Evolutionary conservation across 2,888 invertebrate species (phyloP), one percentile per base, ranked within the genome.

Genomic region (Microctonus aethiopoides): DNA sequence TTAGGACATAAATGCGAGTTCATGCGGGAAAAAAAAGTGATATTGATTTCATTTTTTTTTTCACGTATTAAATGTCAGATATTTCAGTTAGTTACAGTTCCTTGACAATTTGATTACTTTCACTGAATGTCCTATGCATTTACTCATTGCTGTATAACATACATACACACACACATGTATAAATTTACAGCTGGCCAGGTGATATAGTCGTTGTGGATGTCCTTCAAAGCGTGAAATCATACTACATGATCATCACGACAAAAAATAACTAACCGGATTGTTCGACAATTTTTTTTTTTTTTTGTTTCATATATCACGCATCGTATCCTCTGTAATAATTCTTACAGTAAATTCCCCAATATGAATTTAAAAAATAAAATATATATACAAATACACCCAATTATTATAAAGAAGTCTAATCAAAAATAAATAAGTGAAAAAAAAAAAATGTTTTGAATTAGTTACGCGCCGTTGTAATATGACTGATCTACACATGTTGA

Each of bases 391-490:
- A 16, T 9, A 7, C n/a, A 46, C 7, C 16, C 7, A 13, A 46
- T 7, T 29, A 29, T 29, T 29, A 29, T 7, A 20, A 7, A 46
- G 6, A 20, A 7, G 7, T 46, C 16, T 46, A 46, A 46, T 46
- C 16, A n/a, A 46, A 16, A 13, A 13, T 13, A 16, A 9, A 16
- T 11, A n/a, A n/a, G n/a, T n/a, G n/a, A n/a, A n/a, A 56, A n/a
- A 13, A 56, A 56, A 24, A 29, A 11, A 34, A 29, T 20, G 9
- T 26, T 20, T 9, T 59, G 41, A 22, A 67, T 67, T 67, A 59
- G 67, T 20, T 11, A 32, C 60, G 60, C 60, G 52, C 60, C 61
- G 67, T 67, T 67, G 60, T 36, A 34, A 67, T 36, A 67, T 67
- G 59, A 67, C 36, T 51, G 51, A 67, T 36, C 36, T 67, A 36